Percentiles rank a stretch among this genome's conserved stretches.
phyloP scores from a whole-genome alignment of 2,888 invertebrate genomes.

The Serripes groenlandicus region DNA sequence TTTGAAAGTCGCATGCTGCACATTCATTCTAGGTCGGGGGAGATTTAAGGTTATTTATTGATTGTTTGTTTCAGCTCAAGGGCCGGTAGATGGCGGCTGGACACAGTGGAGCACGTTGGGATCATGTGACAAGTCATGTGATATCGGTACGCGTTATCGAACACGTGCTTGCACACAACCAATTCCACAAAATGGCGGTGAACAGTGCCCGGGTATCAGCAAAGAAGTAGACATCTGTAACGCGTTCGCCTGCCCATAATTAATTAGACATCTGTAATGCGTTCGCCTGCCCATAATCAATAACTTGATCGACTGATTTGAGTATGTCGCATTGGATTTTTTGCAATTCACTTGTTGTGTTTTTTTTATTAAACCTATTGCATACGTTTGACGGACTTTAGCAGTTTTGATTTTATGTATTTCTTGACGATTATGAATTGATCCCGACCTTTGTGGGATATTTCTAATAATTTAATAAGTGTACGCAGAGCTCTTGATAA shows the following conservation, averaged over 20 bases:
- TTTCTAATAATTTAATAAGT: too few species aligned
- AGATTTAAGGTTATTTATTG: not conserved
- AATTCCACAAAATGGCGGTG: slow-evolving; percentile 37
- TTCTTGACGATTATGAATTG: too few species aligned
- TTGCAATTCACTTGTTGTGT: too few species aligned
- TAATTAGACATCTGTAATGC: slow-evolving; percentile 31
- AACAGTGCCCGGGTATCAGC: slow-evolving; percentile 10
- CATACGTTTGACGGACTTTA: too few species aligned
- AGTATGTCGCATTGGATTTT: too few species aligned
- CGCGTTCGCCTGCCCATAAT: slow-evolving; percentile 22
- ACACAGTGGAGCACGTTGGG: slow-evolving; percentile 43
- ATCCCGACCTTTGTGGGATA: too few species aligned
- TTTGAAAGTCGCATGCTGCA: too few species aligned
- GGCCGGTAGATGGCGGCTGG: slow-evolving; percentile 37
- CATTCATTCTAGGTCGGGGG: too few species aligned
- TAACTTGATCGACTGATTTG: too few species aligned
- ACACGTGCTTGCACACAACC: slow-evolving; percentile 48
- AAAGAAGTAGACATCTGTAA: slow-evolving; percentile 32
- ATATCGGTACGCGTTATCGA: slow-evolving; percentile 28
- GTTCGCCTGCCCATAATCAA: slow-evolving; percentile 21
- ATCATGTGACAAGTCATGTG: slow-evolving; percentile 51
- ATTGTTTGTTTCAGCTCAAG: not conserved
- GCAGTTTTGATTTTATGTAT: too few species aligned
- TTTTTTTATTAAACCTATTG: too few species aligned
- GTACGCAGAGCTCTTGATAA: too few species aligned